Percentiles rank a stretch among this genome's conserved stretches.
phyloP scores from a whole-genome alignment of 92 coral and sea anemone species.

The Virgularia gustaviana region DNA sequence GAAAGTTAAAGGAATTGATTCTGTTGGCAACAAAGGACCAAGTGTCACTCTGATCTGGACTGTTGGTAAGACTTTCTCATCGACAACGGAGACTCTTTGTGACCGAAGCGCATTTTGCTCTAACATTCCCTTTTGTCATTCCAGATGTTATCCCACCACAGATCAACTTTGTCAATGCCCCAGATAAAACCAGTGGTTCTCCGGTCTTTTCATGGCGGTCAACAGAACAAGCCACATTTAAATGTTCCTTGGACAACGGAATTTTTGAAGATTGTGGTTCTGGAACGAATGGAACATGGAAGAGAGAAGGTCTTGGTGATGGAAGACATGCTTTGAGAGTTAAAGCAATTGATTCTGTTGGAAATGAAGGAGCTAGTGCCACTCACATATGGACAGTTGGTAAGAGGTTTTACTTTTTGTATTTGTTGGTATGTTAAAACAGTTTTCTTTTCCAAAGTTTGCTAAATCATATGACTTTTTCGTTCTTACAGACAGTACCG shows the following conservation, averaged over 20 bases:
- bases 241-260: slow-evolving; percentile 26
- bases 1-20: background rate
- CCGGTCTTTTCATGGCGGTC: slow-evolving; percentile 19
- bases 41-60: background rate
- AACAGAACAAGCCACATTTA: background rate
- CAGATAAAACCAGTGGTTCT: background rate
- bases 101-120: background rate
- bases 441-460: background rate
- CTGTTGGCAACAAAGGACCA: slow-evolving; percentile 9
- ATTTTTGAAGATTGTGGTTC: background rate
- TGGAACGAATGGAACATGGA: slow-evolving; percentile 1
- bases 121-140: background rate
- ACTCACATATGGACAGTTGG: slow-evolving; percentile 25
- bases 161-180: background rate
- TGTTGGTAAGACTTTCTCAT: slow-evolving; percentile 19
- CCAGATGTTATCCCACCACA: background rate
- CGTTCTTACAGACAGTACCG: background rate
- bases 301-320: background rate
- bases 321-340: slow-evolving; percentile 12
- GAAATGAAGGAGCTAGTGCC: slow-evolving; percentile 5
- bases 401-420: background rate
- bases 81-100: background rate
- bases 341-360: background rate
- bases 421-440: background rate
- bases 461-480: too few species aligned